Evolutionary conservation across 2,797 vertebrate genomes (phyloP).

Genomic region (Muscicapa comitata): DNA sequence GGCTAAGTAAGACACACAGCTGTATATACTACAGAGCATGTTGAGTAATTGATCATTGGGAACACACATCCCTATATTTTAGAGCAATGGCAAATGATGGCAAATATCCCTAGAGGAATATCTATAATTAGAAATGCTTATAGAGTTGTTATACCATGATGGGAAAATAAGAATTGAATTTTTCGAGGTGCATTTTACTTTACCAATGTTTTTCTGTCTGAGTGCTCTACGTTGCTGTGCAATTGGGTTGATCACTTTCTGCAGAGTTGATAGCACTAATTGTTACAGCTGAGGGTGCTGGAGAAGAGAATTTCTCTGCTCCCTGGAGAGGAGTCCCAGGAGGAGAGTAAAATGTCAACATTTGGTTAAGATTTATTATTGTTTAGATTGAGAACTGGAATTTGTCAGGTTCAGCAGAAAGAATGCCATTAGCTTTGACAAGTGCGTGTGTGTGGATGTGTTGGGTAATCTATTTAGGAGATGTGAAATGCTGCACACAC

Average conservation of each 20-base stretch:
- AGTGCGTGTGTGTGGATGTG: not conserved
- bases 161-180: not conserved
- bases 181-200: not conserved
- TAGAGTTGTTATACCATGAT: not conserved
- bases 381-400: conserved; percentile 37
- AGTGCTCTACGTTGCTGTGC: not conserved
- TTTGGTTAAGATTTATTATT: conserved; percentile 31
- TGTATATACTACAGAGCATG: not conserved
- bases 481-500: conserved; percentile 29
- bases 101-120: not conserved
- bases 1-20: not conserved
- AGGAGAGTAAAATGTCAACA: conserved; percentile 2
- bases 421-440: conserved; percentile 41
- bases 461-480: conserved; percentile 19
- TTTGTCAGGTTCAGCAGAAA: conserved; percentile 50
- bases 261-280: not conserved
- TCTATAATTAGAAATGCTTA: not conserved
- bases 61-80: not conserved
- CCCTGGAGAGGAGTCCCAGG: not conserved
- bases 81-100: not conserved
- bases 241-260: not conserved
- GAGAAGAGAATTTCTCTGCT: not conserved
- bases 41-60: not conserved
- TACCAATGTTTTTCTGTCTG: not conserved
- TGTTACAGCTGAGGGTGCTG: not conserved